A percentile compares a stretch with the other conserved stretches of the same genome.
Conservation (phyloP, 2,113 vertebrate species). For the Dicentrarchus labrax region DNA sequence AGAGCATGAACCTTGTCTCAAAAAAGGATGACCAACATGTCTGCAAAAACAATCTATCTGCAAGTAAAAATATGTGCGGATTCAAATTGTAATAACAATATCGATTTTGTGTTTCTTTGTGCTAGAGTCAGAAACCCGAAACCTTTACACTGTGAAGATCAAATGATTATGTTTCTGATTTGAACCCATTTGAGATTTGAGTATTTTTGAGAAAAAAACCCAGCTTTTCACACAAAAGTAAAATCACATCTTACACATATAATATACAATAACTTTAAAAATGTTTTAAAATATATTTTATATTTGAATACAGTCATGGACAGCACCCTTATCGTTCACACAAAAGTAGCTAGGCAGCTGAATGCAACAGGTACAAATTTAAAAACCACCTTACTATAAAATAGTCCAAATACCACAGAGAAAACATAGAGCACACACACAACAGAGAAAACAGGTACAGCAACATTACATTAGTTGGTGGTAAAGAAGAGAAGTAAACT, state of each 20-base stretch:
- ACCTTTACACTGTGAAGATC: constrained; percentile 1
- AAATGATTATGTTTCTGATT: neutral
- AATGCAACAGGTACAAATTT: constrained; percentile 1
- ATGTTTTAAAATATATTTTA: too few species aligned
- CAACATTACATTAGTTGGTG: neutral
- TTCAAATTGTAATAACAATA: neutral
- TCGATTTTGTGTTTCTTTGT: neutral
- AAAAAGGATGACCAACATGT: neutral
- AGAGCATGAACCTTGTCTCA: neutral
- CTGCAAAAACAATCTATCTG: too few species aligned
- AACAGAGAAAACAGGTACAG: constrained; percentile 16
- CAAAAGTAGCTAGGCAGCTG: neutral
- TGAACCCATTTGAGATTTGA: neutral
- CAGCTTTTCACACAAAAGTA: neutral
- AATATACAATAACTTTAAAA: neutral
- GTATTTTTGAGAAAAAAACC: neutral
- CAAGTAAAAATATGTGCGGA: neutral
- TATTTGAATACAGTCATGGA: neutral
- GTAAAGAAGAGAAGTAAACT: neutral
- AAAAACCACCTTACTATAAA: neutral
- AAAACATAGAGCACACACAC: constrained; percentile 37
- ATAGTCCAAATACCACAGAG: neutral
- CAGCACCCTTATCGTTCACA: neutral
- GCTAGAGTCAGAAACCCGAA: constrained; percentile 29
- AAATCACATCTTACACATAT: neutral